Evolutionary conservation across 1,140 invertebrate genomes (phyloP).

Genomic region (Dufourea novaeangliae): DNA sequence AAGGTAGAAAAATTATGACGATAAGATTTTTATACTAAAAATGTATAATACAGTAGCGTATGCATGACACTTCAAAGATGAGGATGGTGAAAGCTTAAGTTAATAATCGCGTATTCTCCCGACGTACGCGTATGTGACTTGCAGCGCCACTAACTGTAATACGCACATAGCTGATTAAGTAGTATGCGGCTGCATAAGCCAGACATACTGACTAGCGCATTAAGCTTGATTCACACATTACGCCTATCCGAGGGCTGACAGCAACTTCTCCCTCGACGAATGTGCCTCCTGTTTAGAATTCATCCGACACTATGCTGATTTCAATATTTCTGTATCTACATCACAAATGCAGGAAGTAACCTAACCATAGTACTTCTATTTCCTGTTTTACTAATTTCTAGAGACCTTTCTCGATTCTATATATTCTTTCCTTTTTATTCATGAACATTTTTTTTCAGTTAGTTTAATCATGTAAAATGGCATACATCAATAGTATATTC

Average conservation of each 20-base stretch:
- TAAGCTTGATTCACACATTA: slow-evolving; percentile 33
- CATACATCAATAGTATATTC: too few species aligned
- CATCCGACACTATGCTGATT: not conserved
- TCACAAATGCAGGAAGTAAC: not conserved
- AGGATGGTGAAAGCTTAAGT: not conserved
- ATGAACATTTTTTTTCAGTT: too few species aligned
- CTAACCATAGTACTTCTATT: not conserved
- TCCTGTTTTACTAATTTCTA: not conserved
- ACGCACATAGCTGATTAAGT: slow-evolving; percentile 24
- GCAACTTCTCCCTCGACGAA: not conserved
- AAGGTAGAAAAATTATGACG: too few species aligned
- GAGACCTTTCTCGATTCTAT: not conserved
- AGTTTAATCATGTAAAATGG: too few species aligned
- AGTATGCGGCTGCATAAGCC: slow-evolving; percentile 13
- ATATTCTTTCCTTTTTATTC: not conserved
- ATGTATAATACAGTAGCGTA: too few species aligned
- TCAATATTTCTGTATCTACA: not conserved
- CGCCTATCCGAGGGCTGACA: not conserved
- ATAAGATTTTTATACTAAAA: not conserved
- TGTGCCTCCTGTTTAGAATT: not conserved
- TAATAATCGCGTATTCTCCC: slow-evolving; percentile 1
- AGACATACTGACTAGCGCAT: slow-evolving; percentile 21
- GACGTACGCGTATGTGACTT: not conserved
- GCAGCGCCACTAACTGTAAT: not conserved
- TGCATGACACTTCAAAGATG: too few species aligned